These are phyloP conservation scores for Zaprionus lineosus DNA, from an alignment of 2,888 invertebrate genomes.

Conservation along the genomic window DNA sequence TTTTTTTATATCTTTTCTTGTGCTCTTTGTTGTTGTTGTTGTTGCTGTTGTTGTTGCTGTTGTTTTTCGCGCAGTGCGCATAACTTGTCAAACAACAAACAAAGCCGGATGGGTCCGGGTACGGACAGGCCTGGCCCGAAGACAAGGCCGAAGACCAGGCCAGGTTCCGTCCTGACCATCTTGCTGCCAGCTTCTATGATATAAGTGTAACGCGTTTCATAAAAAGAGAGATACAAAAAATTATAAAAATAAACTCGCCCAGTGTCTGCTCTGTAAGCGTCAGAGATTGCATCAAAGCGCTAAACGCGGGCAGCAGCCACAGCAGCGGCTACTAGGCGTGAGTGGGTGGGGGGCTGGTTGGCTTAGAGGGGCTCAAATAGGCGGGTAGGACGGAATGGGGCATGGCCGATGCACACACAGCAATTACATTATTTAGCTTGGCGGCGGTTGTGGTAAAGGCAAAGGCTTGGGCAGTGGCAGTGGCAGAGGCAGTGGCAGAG, in stretches of 20 bases:
- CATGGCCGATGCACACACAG: slow-evolving; percentile 35
- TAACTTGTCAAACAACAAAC: slow-evolving; percentile 73
- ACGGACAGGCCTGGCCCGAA: slow-evolving; percentile 1
- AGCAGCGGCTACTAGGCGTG: no score
- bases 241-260: slow-evolving; percentile 47
- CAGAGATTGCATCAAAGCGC: slow-evolving; percentile 53
- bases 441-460: slow-evolving; percentile 25
- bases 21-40: not conserved
- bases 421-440: slow-evolving; percentile 64
- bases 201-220: slow-evolving; percentile 50
- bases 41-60: not conserved
- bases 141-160: slow-evolving; percentile 13
- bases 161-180: slow-evolving; percentile 20
- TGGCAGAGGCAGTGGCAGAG: slow-evolving; percentile 38
- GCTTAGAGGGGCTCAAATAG: not conserved
- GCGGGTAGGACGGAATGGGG: not conserved
- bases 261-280: slow-evolving; percentile 38
- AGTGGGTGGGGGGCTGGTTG: not conserved
- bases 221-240: slow-evolving; percentile 19
- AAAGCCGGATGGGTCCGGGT: slow-evolving; percentile 51
- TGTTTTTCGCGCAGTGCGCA: slow-evolving; percentile 46
- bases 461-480: slow-evolving; percentile 32
- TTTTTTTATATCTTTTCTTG: slow-evolving; percentile 7
- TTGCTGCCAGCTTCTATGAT: slow-evolving; percentile 35
- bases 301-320: slow-evolving; percentile 29